Percentiles rank a stretch among this genome's conserved stretches.
Evolutionary conservation across 2,888 invertebrate genomes (phyloP).

Genomic region (Leucoptera coffeella): DNA sequence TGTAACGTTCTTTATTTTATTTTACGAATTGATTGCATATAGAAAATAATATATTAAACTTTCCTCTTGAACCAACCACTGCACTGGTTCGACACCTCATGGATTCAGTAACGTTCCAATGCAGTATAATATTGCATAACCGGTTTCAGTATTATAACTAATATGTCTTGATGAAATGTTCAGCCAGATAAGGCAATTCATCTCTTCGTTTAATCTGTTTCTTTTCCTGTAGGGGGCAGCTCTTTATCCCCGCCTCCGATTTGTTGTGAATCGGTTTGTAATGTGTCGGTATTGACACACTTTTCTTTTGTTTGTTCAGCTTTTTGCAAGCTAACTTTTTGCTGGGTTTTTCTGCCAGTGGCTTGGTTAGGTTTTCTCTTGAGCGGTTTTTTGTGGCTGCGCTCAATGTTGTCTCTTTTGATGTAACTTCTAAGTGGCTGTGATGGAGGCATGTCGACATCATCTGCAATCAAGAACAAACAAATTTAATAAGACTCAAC

Average conservation of each 20-base stretch:
- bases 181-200: slow-evolving; percentile 23
- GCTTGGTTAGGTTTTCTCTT: too few species aligned
- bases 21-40: too few species aligned
- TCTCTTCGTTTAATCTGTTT: slow-evolving; percentile 29
- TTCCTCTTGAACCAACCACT: too few species aligned
- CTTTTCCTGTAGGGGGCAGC: slow-evolving; percentile 31
- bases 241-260: slow-evolving; percentile 29
- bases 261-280: slow-evolving; percentile 38
- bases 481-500: too few species aligned
- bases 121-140: background rate
- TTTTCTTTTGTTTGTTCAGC: slow-evolving; percentile 11
- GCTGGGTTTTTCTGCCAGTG: too few species aligned
- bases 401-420: slow-evolving; percentile 7
- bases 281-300: slow-evolving; percentile 24
- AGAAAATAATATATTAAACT: too few species aligned
- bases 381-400: slow-evolving; percentile 12
- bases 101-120: too few species aligned
- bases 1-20: too few species aligned
- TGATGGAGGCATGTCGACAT: slow-evolving; percentile 40
- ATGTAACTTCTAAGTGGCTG: slow-evolving; percentile 32
- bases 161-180: slow-evolving; percentile 44
- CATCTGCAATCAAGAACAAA: slow-evolving; percentile 19
- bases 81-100: too few species aligned
- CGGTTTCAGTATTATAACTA: slow-evolving; percentile 6
- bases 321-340: too few species aligned